Evolutionary conservation across 2,888 invertebrate genomes (phyloP), one percentile per base, ranked within the genome.

Genomic region (Nesidiocoris tenuis): DNA sequence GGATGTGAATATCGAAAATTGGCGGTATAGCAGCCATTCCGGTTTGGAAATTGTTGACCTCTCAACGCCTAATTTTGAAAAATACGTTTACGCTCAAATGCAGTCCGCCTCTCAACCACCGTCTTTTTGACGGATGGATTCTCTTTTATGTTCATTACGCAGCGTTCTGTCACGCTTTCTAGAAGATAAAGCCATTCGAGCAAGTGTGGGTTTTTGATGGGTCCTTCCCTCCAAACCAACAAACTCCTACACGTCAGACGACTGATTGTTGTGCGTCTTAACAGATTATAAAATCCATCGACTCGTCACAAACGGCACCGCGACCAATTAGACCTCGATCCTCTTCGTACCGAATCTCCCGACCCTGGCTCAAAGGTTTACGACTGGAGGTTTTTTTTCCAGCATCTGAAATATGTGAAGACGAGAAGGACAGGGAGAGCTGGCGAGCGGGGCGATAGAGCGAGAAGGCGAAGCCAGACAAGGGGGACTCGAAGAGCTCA

Each of bases 291-390:
- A 61, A 5, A 63, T 63, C 63, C 16, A 5, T 63, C 9, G n/a
- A 63, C 19, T 21, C 63, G 22, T 63, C 63, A 63, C 65, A 65
- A 65, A 65, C 65, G 65, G 39, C 7, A 3, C 65, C 65, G 65
- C 65, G 18, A 39, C 67, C 56, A 67, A 67, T 67, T 67, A 67
- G 56, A 1, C 66, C 39, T 39, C 39, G 12, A 39, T 39, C 12
- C 39, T 39, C 39, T 39, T 12, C 39, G 39, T 7, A 39, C 39
- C 39, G 12, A 39, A 39, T 39, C 39, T 39, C 12, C 39, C 39
- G 39, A 39, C 39, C 39, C 5, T 12, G 39, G 39, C 39, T 39
- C 12, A 3, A 39, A 39, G 39, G 39, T 39, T 39, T 39, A 39
- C 39, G 39, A 39, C 39, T 39, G 5, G 12, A 39, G 39, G 39